Base-by-base conservation (phyloP, 92 coral and sea anemone genomes). In the Muricea muricata region DNA sequence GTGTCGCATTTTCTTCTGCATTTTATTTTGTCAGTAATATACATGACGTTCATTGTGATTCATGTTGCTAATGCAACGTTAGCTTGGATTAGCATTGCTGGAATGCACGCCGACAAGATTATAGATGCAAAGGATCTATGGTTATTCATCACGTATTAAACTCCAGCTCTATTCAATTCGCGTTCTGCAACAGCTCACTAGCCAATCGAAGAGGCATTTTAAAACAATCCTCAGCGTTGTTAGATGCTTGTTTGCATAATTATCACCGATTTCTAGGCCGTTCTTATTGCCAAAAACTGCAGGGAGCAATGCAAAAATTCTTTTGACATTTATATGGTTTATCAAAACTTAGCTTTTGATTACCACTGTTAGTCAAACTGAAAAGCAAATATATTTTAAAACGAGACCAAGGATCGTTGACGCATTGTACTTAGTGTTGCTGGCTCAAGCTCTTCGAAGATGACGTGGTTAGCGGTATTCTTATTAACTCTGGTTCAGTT, bases 111-210 rank as follows among this genome's bases (percentile, higher is more conserved):
- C 21, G 65, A 57, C 65, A 57, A 57, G 7, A 21, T 57, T 21
- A 21, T 10, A 0, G 10, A n/a, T 14, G 25, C 65, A 57, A 24
- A 57, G 65, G 40, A 55, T 28, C 28, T 37, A 28, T 35, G n/a
- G n/a, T 23, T 70, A 23, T 70, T 37, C 30, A 70, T 17, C 11
- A 70, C 28, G 11, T 23, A 70, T 12, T 7, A 68, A 70, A 37
- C 57, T 25, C 34, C n/a, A 37, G 56, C 6, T 42, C 79, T 73
- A 37, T 73, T 73, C 79, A 73, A 73, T 73, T 73, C 35, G 30
- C 57, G 79, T 73, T 73, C 79, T 60, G 79, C 79, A 21, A 73
- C 56, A 73, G 7, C 50, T 70, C 76, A 70, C 76, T 14, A 70
- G 75, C 50, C 26, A 29, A n/a, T 30, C 35, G 75, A 33, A 23